Percentiles rank a stretch among this genome's conserved stretches.
phyloP scores from a whole-genome alignment of 2,113 vertebrate species.

The Syrrhaptes paradoxus region DNA sequence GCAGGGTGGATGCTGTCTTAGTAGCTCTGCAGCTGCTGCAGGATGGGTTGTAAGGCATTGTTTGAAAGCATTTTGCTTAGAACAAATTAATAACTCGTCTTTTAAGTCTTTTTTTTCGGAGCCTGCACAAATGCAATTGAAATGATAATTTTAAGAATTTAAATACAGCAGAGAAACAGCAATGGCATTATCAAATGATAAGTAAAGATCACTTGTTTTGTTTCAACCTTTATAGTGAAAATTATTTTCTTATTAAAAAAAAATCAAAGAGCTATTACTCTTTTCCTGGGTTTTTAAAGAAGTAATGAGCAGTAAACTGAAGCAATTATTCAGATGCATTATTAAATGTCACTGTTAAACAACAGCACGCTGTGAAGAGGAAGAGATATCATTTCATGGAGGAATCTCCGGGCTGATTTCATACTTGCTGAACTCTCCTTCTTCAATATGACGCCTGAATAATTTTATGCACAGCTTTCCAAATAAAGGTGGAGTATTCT shows the following conservation, averaged over 20 bases:
- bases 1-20: too few species aligned
- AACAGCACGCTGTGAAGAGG: conserved; percentile 10
- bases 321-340: conserved; percentile 70
- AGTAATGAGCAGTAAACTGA: conserved; percentile 75
- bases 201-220: conserved; percentile 59
- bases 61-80: not conserved
- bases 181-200: conserved; percentile 30
- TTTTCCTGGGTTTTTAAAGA: conserved; percentile 66
- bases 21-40: too few species aligned
- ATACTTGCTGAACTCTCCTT: conserved; percentile 49
- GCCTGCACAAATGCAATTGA: conserved; percentile 1
- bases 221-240: conserved; percentile 71
- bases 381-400: conserved; percentile 24
- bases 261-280: conserved; percentile 50
- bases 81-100: conserved; percentile 2
- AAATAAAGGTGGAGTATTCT: conserved; percentile 55
- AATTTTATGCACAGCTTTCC: conserved; percentile 66
- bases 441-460: conserved; percentile 55
- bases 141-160: conserved; percentile 48
- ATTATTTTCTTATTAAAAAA: conserved; percentile 67
- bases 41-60: not conserved
- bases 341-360: conserved; percentile 68
- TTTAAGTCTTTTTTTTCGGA: not conserved
- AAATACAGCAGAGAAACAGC: conserved; percentile 26
- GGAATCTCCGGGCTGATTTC: conserved; percentile 59